Evolutionary conservation across 2,888 invertebrate genomes (phyloP).

Genomic region (Amblyjoppa proteus): DNA sequence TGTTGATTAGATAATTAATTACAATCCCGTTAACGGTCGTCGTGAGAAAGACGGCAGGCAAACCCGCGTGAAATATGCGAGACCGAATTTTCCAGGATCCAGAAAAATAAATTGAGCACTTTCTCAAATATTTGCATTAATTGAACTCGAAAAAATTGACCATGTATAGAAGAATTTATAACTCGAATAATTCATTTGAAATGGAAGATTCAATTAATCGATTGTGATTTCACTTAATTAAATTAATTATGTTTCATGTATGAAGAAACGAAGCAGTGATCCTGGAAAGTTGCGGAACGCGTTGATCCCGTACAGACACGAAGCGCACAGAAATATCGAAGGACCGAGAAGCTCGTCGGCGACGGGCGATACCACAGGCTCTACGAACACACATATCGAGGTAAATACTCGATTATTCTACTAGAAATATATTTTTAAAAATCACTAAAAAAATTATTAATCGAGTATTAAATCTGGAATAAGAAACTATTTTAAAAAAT

Average conservation of each 20-base stretch:
- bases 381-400: neutral
- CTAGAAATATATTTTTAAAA: neutral
- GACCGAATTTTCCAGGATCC: neutral
- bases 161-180: neutral
- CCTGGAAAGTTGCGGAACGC: slow-evolving; percentile 3
- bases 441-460: neutral
- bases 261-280: slow-evolving; percentile 15
- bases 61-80: neutral
- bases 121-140: neutral
- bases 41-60: neutral
- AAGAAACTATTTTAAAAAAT: neutral
- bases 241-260: slow-evolving; percentile 2
- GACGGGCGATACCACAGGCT: neutral
- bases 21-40: neutral
- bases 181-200: neutral
- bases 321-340: neutral
- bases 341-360: neutral
- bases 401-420: neutral
- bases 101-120: neutral
- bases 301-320: neutral
- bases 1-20: neutral
- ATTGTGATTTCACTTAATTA: neutral
- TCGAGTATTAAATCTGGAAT: neutral
- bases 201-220: neutral
- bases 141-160: neutral